These are phyloP conservation scores for Machaerirhynchus nigripectus DNA, from an alignment of 2,113 vertebrate genomes.

Conservation along the genomic window DNA sequence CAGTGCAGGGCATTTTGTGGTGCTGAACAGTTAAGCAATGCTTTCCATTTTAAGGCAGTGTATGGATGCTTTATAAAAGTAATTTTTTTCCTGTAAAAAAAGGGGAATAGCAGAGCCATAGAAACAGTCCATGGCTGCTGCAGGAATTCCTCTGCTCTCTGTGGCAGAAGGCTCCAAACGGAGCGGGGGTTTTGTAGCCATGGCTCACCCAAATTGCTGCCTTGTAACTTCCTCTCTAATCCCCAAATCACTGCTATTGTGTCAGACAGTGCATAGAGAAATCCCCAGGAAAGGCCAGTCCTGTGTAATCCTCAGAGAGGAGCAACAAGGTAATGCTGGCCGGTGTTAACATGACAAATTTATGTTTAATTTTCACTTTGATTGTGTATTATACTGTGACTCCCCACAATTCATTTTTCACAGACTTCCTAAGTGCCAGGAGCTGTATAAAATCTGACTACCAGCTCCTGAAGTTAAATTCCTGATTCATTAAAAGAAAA, in stretches of 20 bases:
- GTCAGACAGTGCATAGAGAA: background rate
- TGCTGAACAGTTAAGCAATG: background rate
- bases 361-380: constrained; percentile 46
- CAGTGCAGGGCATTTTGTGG: background rate
- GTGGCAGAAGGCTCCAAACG: background rate
- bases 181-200: background rate
- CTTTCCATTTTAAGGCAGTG: background rate
- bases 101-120: background rate
- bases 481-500: background rate
- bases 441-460: background rate
- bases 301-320: background rate
- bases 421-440: background rate
- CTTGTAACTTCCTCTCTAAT: constrained; percentile 40
- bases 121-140: background rate
- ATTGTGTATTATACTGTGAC: constrained; percentile 43
- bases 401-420: background rate
- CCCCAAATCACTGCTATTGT: constrained; percentile 27
- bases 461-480: background rate
- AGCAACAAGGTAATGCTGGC: constrained; percentile 4
- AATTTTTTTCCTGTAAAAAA: background rate
- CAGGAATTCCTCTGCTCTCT: constrained; percentile 18
- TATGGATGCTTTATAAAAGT: background rate
- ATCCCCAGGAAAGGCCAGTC: background rate
- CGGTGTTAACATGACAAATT: constrained; percentile 19
- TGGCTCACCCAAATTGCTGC: constrained; percentile 12